Conservation (phyloP, 2,113 vertebrate genomes). For the Phalacrocorax carbo region DNA sequence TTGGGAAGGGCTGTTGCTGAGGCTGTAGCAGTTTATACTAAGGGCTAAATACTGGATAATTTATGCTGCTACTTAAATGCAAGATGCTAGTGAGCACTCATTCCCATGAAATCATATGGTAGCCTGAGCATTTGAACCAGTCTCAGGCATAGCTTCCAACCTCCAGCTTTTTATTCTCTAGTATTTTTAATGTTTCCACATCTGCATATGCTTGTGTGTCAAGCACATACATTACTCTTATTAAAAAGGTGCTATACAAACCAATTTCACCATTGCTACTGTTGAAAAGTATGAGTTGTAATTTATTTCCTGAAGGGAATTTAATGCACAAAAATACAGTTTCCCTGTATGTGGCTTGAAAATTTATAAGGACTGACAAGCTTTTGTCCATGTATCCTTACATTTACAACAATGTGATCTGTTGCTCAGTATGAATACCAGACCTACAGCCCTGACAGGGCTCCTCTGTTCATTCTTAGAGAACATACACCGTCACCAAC, state of each 20-base stretch:
- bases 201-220: neutral
- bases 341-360: neutral
- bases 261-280: neutral
- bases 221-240: neutral
- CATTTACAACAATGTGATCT: neutral
- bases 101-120: neutral
- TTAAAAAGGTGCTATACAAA: neutral
- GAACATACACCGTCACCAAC: constrained; percentile 23
- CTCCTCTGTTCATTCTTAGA: constrained; percentile 25
- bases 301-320: neutral
- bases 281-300: neutral
- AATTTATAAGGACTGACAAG: constrained; percentile 2
- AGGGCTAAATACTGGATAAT: neutral
- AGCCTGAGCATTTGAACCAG: neutral
- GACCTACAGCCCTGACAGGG: constrained; percentile 2
- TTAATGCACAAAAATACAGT: neutral
- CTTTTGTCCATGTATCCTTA: neutral
- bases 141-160: neutral
- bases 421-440: neutral
- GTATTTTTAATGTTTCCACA: neutral
- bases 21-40: neutral
- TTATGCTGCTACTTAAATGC: neutral
- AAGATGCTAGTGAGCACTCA: neutral
- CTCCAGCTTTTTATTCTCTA: neutral
- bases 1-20: neutral